phyloP scores from a whole-genome alignment of 2,888 invertebrate genomes.

The Acrobeloides nanus region DNA sequence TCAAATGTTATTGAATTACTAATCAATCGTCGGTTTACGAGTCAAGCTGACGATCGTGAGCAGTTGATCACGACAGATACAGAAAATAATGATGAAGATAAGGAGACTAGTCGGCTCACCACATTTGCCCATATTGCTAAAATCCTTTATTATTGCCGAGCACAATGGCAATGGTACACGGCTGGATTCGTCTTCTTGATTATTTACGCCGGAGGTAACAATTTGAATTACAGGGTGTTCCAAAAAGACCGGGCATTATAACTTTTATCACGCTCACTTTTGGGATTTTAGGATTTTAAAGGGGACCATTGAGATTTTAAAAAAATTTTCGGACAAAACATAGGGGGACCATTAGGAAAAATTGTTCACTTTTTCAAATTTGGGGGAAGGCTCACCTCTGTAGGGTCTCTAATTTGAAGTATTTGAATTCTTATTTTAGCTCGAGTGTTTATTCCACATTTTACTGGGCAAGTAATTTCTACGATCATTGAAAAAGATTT shows the following conservation, averaged over 20 bases:
- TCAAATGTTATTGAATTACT: slow-evolving; percentile 3
- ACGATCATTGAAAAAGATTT: slow-evolving; percentile 36
- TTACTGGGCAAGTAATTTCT: slow-evolving; percentile 47
- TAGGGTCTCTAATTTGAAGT: too few species aligned
- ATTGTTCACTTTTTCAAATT: too few species aligned
- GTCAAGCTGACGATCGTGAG: slow-evolving; percentile 4
- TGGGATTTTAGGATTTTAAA: too few species aligned
- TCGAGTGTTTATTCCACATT: slow-evolving; percentile 49
- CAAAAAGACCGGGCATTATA: too few species aligned
- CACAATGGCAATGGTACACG: slow-evolving; percentile 41
- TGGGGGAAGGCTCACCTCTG: too few species aligned
- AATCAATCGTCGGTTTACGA: not conserved
- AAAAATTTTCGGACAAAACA: not conserved
- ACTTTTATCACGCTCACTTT: too few species aligned
- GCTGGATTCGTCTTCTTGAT: slow-evolving; percentile 42
- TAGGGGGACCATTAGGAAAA: too few species aligned
- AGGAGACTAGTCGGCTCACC: slow-evolving; percentile 10
- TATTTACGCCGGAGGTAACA: slow-evolving; percentile 42
- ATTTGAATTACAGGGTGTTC: not conserved
- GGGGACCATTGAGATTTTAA: not conserved
- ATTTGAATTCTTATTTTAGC: slow-evolving; percentile 30
- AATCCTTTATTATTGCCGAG: slow-evolving; percentile 36
- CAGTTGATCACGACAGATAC: not conserved
- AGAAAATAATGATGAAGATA: slow-evolving; percentile 9
- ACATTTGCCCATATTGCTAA: slow-evolving; percentile 28